Evolutionary conservation across 2,113 vertebrate genomes (phyloP).

Genomic region (Pterocles orientalis): DNA sequence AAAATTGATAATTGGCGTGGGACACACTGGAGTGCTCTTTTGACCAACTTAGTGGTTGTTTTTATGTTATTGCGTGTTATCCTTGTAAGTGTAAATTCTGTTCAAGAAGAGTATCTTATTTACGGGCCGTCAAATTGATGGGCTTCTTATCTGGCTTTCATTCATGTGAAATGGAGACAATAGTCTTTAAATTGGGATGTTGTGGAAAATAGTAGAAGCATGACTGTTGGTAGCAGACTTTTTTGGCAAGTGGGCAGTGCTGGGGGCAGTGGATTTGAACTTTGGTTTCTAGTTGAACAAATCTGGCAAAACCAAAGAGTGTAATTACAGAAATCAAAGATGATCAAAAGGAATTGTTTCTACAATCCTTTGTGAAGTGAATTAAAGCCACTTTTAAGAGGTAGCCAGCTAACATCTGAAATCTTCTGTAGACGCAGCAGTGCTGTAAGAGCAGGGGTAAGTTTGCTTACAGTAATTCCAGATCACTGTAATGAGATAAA

Average conservation of each 20-base stretch:
- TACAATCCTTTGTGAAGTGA: not conserved
- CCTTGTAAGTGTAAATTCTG: not conserved
- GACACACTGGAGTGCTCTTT: not conserved
- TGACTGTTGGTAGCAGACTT: rapidly evolving
- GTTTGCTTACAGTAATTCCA: not conserved
- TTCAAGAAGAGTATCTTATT: not conserved
- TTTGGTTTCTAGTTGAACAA: not conserved
- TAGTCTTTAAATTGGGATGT: not conserved
- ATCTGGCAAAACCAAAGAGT: not conserved
- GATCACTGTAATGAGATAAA: not conserved
- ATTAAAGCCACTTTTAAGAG: not conserved
- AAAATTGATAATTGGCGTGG: rapidly evolving
- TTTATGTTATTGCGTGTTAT: not conserved
- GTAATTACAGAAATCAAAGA: not conserved
- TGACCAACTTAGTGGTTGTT: not conserved
- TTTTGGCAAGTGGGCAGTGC: not conserved
- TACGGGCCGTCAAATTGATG: not conserved
- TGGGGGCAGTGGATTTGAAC: not conserved
- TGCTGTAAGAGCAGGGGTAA: not conserved
- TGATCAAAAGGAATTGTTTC: not conserved
- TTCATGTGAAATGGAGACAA: not conserved
- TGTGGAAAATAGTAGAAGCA: not conserved
- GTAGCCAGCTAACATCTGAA: not conserved
- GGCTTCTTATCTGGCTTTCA: not conserved
- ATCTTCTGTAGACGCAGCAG: not conserved